Evolutionary conservation across 2,797 vertebrate genomes (phyloP), one percentile per base, ranked within the genome.

Genomic region (Melanotaenia parkinsoni): DNA sequence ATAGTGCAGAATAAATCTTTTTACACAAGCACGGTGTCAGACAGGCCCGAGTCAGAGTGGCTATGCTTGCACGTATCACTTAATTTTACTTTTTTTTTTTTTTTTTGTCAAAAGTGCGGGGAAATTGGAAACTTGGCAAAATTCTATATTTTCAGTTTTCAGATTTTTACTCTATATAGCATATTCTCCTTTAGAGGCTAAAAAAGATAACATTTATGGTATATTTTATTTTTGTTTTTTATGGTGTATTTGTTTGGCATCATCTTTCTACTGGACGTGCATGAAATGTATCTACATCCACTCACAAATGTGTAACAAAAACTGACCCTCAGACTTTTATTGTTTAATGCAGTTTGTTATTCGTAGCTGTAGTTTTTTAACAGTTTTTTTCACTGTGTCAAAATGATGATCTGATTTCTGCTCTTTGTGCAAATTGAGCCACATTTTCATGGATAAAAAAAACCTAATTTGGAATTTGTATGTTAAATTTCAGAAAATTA

Each of bases 1-100:
- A 66, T 69, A 67, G 47, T 69, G 33, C 54, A 74, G 53, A 33
- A 56, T 76, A 63, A 68, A 83, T 81, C 63, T 66, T 33, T 30
- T 71, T 8, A 75, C 60, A 60, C 51, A 72, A 47, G 77, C 24
- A 35, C 30, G 72, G 28, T n/a, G 30, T 62, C 40, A 64, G 40
- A 58, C 1, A 62, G 57, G 20, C 58, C 57, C 50, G 18, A 76
- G 60, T 28, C 43, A 1, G 30, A 67, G 56, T 60, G 14, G 7
- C n/a, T 57, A n/a, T 35, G 62, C 45, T 70, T 28, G n/a, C 32
- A 33, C 3, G 5, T n/a, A 32, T 68, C 64, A 18, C 13, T 65
- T 43, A 35, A 51, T 28, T 28, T 28, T 7, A 1, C 33, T 35
- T 24, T 53, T 53, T 53, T 26, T 11, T 13, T 54, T 54, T 68